Evolutionary conservation across 2,888 invertebrate species (phyloP).

Genomic region (Platycheirus albimanus): DNA sequence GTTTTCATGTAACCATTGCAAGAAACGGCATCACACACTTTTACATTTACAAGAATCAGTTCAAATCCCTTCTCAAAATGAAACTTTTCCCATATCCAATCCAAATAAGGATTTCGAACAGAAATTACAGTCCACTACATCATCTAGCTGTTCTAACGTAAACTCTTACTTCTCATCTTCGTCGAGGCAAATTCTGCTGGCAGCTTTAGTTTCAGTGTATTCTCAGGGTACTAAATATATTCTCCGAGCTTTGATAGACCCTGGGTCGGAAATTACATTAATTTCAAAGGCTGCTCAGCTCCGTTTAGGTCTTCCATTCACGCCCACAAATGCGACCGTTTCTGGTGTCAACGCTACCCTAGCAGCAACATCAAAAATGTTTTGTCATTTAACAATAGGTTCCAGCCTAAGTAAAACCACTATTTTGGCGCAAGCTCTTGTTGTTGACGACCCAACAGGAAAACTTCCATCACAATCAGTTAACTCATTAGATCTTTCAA

Average conservation of each 20-base stretch:
- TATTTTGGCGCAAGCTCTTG: conserved; percentile 11
- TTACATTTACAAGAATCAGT: no score
- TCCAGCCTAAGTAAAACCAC: neutral
- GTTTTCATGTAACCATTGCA: no score
- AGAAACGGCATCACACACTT: no score
- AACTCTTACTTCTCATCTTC: no score
- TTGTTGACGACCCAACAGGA: conserved; percentile 18
- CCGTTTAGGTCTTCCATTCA: neutral
- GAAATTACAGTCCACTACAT: no score
- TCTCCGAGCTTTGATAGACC: neutral
- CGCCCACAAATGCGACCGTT: neutral
- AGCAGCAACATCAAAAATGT: neutral
- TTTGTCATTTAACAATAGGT: neutral
- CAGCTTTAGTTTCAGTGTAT: no score
- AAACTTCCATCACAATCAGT: conserved; percentile 6
- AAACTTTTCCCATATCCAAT: no score
- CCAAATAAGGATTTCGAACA: no score
- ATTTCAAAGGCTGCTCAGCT: neutral
- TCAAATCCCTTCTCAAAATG: no score
- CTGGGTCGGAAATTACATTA: neutral
- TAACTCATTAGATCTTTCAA: neutral
- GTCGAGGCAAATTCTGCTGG: neutral
- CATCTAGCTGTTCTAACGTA: no score
- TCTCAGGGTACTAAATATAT: neutral
- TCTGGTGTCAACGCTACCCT: conserved; percentile 7